Conservation (phyloP, 2,113 vertebrate genomes). For the Triplophysa tibetana region DNA sequence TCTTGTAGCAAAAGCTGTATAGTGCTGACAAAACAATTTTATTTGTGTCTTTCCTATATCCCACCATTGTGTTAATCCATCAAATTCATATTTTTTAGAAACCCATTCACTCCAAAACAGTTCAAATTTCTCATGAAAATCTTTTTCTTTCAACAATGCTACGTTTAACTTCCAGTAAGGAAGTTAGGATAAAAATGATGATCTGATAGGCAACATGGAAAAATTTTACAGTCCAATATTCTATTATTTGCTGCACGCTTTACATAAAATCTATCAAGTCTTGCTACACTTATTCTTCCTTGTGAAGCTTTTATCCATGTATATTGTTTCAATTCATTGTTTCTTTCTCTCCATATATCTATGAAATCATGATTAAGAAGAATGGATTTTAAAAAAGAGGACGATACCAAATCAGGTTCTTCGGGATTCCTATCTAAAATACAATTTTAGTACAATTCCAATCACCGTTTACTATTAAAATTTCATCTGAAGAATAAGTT, state of each 20-base stretch:
- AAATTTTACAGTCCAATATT: neutral
- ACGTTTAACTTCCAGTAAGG: neutral
- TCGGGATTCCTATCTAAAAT: neutral
- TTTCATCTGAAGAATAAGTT: no score
- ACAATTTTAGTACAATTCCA: neutral
- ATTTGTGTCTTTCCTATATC: neutral
- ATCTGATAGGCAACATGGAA: no score
- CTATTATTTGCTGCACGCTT: no score
- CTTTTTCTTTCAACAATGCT: neutral
- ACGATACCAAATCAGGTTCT: neutral
- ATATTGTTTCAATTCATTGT: neutral
- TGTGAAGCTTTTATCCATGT: no score
- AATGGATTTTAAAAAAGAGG: neutral
- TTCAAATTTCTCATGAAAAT: neutral
- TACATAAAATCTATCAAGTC: no score
- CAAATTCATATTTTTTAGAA: no score
- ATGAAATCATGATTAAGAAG: no score
- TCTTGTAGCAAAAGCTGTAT: neutral
- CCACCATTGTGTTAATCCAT: neutral
- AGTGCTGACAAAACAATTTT: conserved; percentile 14
- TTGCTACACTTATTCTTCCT: no score
- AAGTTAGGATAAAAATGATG: no score
- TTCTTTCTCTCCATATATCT: neutral
- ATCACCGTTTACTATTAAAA: no score
- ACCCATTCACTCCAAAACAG: conserved; percentile 1